Base-by-base conservation (phyloP, 2,888 invertebrate genomes). In the Tanypteryx hageni region DNA sequence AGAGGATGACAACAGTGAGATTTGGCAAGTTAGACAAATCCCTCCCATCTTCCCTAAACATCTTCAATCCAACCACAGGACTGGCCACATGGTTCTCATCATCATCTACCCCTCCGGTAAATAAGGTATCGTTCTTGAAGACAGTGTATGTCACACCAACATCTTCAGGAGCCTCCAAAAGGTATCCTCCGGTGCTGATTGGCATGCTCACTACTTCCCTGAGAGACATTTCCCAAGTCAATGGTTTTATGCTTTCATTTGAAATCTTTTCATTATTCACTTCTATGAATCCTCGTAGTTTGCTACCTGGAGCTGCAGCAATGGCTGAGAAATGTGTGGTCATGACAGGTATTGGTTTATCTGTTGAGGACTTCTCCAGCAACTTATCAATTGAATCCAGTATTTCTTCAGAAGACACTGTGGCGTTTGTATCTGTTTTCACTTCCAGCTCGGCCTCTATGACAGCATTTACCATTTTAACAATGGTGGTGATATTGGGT, bases 21-120 rank as follows among this genome's bases (percentile, higher is more conserved):
- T 68, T 89, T 18, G 14, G 76, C 10, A 27, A 16, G 18, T 64
- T 10, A 4, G 18, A 68, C 2, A 44, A 44, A 18, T 11, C 44
- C n/a, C 18, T 18, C 13, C 44, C 44, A 0, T 93, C 92, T 57
- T 93, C 64, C 76, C 81, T 64, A 82, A 93, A 93, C 13, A 92
- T 22, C 57, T 91, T 64, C 18, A 89, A 7, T n/a, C 89, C 89
- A 22, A 89, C n/a, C 31, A 89, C 56, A 14, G 61, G 44, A 13
- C 61, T 89, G 10, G 61, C 89, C 13, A 89, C 18, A n/a, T 11
- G 4, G 0, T 10, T 61, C 14, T 61, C 89, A 44, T 61, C 11
- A 0, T 31, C n/a, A 10, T 44, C 44, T 5, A 57, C 0, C 61
- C 44, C 68, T 14, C 44, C 56, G 18, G 11, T 44, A n/a, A 89